Evolutionary conservation across 2,888 invertebrate species (phyloP), one percentile per base, ranked within the genome.

Genomic region (Periphyllus acericola): DNA sequence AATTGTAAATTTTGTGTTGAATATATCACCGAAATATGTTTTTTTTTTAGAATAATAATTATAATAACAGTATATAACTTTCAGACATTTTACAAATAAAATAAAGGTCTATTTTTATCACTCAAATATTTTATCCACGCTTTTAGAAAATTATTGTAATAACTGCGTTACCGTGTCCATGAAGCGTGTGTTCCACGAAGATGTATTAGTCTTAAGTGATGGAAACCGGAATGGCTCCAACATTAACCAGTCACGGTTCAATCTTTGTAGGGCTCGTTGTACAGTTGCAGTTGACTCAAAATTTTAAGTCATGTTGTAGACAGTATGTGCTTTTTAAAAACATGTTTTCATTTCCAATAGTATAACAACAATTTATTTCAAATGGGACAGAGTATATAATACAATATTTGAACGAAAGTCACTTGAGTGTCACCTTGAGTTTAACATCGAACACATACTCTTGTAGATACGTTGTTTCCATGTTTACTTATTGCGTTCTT

Each of bases 401-500:
- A 19, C 8, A 60, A 40, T 40, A 36, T 40, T 66, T 80, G 66
- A n/a, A 66, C 19, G 34, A 60, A 66, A 66, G 4, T 80, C 66
- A 6, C 60, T 40, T 36, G 66, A 66, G 4, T 40, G 80, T 80
- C 66, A 66, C 36, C 40, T 66, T 66, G 29, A 80, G 60, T 40
- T 40, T 66, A n/a, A 80, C 66, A 60, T 60, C 32, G 32, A 55
- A 60, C 55, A 60, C 55, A 80, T 36, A 79, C 34, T 34, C 6
- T 21, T 25, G 34, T 60, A 34, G 17, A 36, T 36, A n/a, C 36
- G 29, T 60, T n/a, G 17, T 66, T 19, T 80, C 0, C 3, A 19
- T 66, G 60, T 60, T 79, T 60, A 66, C 60, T 60, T 60, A 36
- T 80, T 80, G 34, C 36, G 36, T 80, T 36, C 66, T 66, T 34